Evolutionary conservation across 2,113 vertebrate genomes (phyloP).

Genomic region (Trichomycterus rosablanca): DNA sequence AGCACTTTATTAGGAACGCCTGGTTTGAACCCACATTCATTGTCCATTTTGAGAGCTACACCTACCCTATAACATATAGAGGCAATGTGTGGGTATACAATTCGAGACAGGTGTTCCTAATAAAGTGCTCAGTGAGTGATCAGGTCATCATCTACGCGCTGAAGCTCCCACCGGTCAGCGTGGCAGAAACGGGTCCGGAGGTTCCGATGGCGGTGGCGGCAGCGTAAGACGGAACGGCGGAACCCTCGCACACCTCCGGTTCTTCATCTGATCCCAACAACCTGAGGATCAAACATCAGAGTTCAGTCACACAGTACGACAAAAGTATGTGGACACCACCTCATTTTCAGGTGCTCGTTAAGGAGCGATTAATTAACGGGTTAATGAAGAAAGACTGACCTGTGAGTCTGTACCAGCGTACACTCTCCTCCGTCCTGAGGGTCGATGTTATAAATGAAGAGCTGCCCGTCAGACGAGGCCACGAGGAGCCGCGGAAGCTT

Average conservation of each 20-base stretch:
- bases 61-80: too few relatives aligned
- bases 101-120: too few relatives aligned
- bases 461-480: slow-evolving; percentile 84
- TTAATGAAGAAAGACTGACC: too few relatives aligned
- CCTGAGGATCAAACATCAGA: slow-evolving; percentile 53
- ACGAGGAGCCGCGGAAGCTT: slow-evolving; percentile 90
- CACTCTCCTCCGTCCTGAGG: slow-evolving; percentile 93
- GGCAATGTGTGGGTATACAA: too few relatives aligned
- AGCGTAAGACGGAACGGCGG: slow-evolving; percentile 74
- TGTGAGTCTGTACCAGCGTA: slow-evolving; percentile 84
- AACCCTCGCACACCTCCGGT: slow-evolving; percentile 60
- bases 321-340: not conserved
- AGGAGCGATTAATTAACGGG: too few relatives aligned
- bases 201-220: slow-evolving; percentile 84
- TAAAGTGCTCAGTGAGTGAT: too few relatives aligned
- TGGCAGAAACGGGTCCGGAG: slow-evolving; percentile 66
- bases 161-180: slow-evolving; percentile 79
- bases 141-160: too few relatives aligned
- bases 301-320: not conserved
- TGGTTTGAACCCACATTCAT: too few relatives aligned
- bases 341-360: too few relatives aligned
- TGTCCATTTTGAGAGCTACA: too few relatives aligned
- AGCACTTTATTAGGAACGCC: too few relatives aligned
- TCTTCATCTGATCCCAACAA: slow-evolving; percentile 70
- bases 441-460: slow-evolving; percentile 93